Base-by-base conservation (phyloP, 2,797 vertebrate genomes). In the Carcharodon carcharias region DNA sequence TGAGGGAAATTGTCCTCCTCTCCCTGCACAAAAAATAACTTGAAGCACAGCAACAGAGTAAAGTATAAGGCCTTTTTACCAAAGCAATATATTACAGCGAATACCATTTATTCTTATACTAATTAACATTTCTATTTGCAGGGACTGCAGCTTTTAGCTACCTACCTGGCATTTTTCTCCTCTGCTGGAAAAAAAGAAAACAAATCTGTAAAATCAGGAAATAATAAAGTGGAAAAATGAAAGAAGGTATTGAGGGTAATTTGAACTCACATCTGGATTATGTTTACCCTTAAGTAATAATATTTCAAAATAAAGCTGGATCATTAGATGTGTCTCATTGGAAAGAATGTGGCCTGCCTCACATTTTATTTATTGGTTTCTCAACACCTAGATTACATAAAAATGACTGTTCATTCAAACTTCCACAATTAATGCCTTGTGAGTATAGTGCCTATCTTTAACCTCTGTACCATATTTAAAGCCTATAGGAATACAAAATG, bases 371-470 rank as follows among this genome's bases (percentile, higher is more conserved):
- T 95, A 95, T 95, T 95, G 54, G 94, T 77, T 95, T 95, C 94
- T 95, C 94, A 58, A 56, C 50, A 21, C 94, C 94, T 71, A 95
- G 50, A 77, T 95, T 54, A 35, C 50, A 95, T 73, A 77, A 93
- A 93, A 73, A 77, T 77, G 50, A 58, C 69, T 77, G 67, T 95
- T 95, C 69, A 77, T 95, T 73, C 94, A 95, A 95, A 28, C 56
- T 73, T 95, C 50, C 94, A 95, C 94, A 95, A 77, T 71, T 71
- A 95, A 95, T 95, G 71, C 94, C 69, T 95, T 95, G 94, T 95
- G 94, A 95, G 26, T 50, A 73, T 26, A 95, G 94, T 77, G 94
- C 28, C 50, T 73, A 71, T 95, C 94, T 58, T 92, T 92, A n/a
- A 92, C 89, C 63, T 54, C 11, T 35, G 50, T 95, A 45, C 23